Evolutionary conservation across 2,797 vertebrate genomes (phyloP).

Genomic region (Rhinoraja longicauda): DNA sequence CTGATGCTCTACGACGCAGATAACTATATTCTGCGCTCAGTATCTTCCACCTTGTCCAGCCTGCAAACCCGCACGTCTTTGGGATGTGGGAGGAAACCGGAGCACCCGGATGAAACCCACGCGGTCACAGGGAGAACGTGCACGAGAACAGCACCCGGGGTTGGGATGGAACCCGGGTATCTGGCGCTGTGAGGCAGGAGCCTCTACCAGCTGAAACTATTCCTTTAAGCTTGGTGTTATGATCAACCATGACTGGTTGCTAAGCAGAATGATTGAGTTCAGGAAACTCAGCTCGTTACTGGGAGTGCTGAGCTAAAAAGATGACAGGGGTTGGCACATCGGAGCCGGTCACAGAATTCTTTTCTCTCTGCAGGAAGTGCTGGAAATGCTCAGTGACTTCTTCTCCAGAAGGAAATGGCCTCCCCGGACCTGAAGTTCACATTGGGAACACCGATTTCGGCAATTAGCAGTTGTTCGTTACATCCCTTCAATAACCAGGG

Average conservation of each 20-base stretch:
- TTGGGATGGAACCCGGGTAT: too few relatives aligned
- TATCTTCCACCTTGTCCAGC: too few relatives aligned
- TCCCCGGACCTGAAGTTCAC: background rate
- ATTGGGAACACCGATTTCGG: background rate
- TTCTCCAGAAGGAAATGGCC: background rate
- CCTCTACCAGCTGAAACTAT: background rate
- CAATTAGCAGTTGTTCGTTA: background rate
- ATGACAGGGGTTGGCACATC: background rate
- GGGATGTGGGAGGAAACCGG: too few relatives aligned
- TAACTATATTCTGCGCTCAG: too few relatives aligned
- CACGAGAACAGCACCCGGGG: too few relatives aligned
- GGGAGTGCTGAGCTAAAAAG: background rate
- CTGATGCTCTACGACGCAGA: too few relatives aligned
- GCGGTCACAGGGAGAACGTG: too few relatives aligned
- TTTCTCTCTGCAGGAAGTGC: background rate
- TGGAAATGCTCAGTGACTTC: background rate
- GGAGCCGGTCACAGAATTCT: background rate
- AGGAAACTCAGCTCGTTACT: background rate
- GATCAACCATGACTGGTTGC: background rate
- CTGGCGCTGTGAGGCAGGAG: too few relatives aligned
- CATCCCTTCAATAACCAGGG: background rate
- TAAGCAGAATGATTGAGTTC: background rate
- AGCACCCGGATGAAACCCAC: too few relatives aligned
- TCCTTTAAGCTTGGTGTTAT: background rate
- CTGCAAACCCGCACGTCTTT: too few relatives aligned